Evolutionary conservation across 2,888 invertebrate genomes (phyloP), one percentile per base, ranked within the genome.

Genomic region (Drosophila demipolita): DNA sequence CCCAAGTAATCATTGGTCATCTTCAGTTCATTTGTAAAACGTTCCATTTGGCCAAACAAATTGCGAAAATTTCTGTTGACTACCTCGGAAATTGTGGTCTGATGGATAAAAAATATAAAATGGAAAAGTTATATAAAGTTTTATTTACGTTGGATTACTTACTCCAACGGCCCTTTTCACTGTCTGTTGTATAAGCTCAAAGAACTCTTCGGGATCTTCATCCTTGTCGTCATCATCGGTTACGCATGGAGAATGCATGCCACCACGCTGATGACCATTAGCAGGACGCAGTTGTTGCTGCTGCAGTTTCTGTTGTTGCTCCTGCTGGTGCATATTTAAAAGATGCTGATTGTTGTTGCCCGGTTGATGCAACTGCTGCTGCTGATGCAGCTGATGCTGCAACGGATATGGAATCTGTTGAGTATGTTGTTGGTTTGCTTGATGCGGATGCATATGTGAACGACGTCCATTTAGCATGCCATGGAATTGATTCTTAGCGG

Each of bases 141-240:
- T 29, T 29, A 29, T 23, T 45, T 15, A 7, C 0, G n/a, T 3
- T 32, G 1, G 6, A 5, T 57, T 15, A 55, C 76, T 75, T 72
- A 92, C 92, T 42, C 87, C 91, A 52, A 92, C 91, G 15, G 92
- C 92, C 53, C 65, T 81, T 26, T 87, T 89, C 1, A 92, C 93
- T 0, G 92, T 92, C 58, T 90, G 86, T 12, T 90, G 88, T 62
- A 92, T 92, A 1, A 93, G 73, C 45, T 89, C 85, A 58, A 92
- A 92, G 61, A 92, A 92, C 71, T 92, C 93, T 50, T 93, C 92
- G 1, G 91, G 90, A 70, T 91, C 92, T 38, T 92, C 91, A 36
- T 92, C 91, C 64, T 90, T 92, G 17, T 91, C 91, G 3, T 86
- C 87, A 40, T 89, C 90, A 8, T 77, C 69, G 12, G 38, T 53